Conservation (phyloP, 1,140 invertebrate genomes). For the Aplysia californica region DNA sequence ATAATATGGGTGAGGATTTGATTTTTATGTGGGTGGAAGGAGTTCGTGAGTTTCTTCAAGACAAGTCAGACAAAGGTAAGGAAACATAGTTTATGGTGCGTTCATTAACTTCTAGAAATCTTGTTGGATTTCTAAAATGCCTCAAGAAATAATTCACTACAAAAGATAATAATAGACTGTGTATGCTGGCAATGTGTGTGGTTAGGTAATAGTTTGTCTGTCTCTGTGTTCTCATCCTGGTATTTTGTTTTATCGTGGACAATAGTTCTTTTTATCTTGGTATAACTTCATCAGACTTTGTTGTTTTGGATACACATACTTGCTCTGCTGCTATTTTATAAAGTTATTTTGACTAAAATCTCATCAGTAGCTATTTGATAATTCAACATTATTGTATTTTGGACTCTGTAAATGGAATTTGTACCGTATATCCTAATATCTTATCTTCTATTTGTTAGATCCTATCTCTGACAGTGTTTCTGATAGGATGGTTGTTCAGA, state of each 20-base stretch:
- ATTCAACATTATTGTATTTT: too few relatives aligned
- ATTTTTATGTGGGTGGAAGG: slow-evolving; percentile 83
- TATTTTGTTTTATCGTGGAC: not conserved
- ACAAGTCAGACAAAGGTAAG: slow-evolving; percentile 26
- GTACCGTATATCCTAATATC: too few relatives aligned
- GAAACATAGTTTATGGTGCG: not conserved
- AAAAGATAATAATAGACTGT: not conserved
- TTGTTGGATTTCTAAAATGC: not conserved
- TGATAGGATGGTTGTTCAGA: too few relatives aligned
- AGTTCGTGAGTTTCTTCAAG: slow-evolving; percentile 74
- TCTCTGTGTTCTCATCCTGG: not conserved
- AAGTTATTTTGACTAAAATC: too few relatives aligned
- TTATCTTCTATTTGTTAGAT: too few relatives aligned
- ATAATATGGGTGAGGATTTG: slow-evolving; percentile 78
- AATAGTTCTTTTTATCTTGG: too few relatives aligned
- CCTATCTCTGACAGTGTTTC: too few relatives aligned
- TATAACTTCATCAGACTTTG: too few relatives aligned
- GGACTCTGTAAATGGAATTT: too few relatives aligned
- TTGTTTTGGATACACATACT: too few relatives aligned
- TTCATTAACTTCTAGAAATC: not conserved
- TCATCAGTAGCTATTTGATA: too few relatives aligned
- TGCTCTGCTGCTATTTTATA: too few relatives aligned
- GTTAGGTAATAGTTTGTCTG: not conserved
- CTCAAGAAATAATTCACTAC: not conserved
- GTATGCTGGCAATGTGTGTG: not conserved